A percentile compares a stretch with the other conserved stretches of the same genome.
Conservation (phyloP, 2,113 vertebrate species). For the Brachypodius melanocephalos region DNA sequence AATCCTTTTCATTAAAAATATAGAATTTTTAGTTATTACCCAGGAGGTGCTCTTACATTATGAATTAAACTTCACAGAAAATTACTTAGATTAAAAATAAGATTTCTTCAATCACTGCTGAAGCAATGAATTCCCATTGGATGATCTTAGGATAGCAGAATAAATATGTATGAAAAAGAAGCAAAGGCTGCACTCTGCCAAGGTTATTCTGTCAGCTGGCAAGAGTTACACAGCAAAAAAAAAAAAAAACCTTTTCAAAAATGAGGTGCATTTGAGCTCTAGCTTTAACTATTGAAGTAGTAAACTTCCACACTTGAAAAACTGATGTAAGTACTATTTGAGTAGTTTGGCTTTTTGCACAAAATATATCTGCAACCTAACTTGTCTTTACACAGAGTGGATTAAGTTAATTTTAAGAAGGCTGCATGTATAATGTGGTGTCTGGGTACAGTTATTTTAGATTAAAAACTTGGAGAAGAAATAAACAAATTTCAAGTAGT, state of each 20-base stretch:
- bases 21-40: not conserved
- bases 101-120: not conserved
- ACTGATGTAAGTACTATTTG: not conserved
- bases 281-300: not conserved
- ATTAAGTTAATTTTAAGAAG: not conserved
- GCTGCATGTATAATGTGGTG: not conserved
- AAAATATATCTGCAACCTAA: not conserved
- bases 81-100: not conserved
- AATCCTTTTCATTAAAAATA: conserved; percentile 8
- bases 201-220: not conserved
- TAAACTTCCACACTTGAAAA: not conserved
- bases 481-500: not conserved
- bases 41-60: not conserved
- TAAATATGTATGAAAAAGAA: not conserved
- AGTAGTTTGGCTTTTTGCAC: not conserved
- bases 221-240: not conserved
- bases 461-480: not conserved
- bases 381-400: not conserved
- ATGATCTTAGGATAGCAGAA: not conserved
- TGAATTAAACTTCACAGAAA: conserved; percentile 27
- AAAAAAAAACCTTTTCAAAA: not conserved
- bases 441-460: not conserved
- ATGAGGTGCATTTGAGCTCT: not conserved
- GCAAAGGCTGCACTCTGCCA: not conserved
- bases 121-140: conserved; percentile 20